Conservation (phyloP, 2,888 invertebrate species). For the Dasypolia templi region DNA sequence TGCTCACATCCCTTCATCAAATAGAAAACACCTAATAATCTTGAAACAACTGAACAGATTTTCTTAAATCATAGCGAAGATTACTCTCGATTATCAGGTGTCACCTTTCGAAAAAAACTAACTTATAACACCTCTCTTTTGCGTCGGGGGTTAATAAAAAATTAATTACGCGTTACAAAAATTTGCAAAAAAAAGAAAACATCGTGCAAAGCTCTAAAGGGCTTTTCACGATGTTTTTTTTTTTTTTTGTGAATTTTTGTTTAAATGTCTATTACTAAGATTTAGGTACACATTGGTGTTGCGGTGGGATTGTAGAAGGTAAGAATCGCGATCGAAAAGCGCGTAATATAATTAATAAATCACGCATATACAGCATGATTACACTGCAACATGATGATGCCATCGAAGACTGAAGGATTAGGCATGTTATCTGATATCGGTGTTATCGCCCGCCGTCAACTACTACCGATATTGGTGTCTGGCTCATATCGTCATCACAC, state of each 20-base stretch:
- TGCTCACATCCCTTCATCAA: too few relatives aligned
- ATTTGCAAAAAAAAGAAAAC: background rate
- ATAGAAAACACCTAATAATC: too few relatives aligned
- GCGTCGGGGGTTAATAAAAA: too few relatives aligned
- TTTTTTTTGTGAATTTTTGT: too few relatives aligned
- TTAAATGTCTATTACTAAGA: background rate
- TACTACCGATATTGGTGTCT: slow-evolving; percentile 69
- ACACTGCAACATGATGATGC: slow-evolving; percentile 40
- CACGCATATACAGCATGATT: slow-evolving; percentile 63
- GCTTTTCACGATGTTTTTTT: too few relatives aligned
- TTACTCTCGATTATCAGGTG: too few relatives aligned
- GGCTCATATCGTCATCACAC: slow-evolving; percentile 33
- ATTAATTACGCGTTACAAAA: background rate
- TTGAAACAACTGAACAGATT: too few relatives aligned
- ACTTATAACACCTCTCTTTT: too few relatives aligned
- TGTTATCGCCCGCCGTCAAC: slow-evolving; percentile 65
- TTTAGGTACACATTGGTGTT: background rate
- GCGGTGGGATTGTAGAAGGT: background rate
- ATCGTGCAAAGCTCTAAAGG: too few relatives aligned
- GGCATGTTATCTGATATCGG: slow-evolving; percentile 69
- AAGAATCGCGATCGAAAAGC: background rate
- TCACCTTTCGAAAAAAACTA: too few relatives aligned
- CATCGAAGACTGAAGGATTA: slow-evolving; percentile 67
- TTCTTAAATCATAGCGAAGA: too few relatives aligned
- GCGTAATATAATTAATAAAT: slow-evolving; percentile 19